Conservation (phyloP, 2,888 invertebrate species). For the Elysia crispata region DNA sequence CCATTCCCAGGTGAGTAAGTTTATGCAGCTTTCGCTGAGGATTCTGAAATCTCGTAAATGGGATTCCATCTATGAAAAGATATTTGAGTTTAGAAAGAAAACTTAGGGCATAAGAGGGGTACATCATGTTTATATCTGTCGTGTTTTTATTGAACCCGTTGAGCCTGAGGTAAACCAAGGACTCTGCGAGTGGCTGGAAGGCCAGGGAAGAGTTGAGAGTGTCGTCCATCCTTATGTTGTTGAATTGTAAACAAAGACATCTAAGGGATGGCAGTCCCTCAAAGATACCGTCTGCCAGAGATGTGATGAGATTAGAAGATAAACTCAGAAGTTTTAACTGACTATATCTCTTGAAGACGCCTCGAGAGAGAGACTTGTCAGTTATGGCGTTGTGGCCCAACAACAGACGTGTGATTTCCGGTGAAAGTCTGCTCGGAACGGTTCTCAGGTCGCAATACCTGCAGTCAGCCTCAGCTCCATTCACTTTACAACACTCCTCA, state of each 20-base stretch:
- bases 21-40: neutral
- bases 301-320: conserved; percentile 33
- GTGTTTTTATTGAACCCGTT: conserved; percentile 24
- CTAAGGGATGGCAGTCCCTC: conserved; percentile 17
- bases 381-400: conserved; percentile 26
- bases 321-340: neutral
- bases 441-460: neutral
- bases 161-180: conserved; percentile 12
- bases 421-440: conserved; percentile 21
- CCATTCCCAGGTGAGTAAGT: conserved; percentile 29
- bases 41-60: neutral
- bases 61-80: conserved; percentile 43
- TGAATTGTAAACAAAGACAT: conserved; percentile 19
- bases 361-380: neutral
- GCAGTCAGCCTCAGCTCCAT: too few relatives aligned
- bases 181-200: conserved; percentile 26
- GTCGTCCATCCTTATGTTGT: conserved; percentile 6
- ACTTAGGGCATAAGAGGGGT: conserved; percentile 43
- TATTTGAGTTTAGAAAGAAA: conserved; percentile 7
- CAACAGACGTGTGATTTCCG: conserved; percentile 15
- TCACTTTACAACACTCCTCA: too few relatives aligned
- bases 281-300: conserved; percentile 21
- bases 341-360: conserved; percentile 20
- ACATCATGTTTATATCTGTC: neutral
- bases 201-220: neutral